phyloP scores from a whole-genome alignment of 1,140 invertebrate genomes.

The Scaptomyza graminum region DNA sequence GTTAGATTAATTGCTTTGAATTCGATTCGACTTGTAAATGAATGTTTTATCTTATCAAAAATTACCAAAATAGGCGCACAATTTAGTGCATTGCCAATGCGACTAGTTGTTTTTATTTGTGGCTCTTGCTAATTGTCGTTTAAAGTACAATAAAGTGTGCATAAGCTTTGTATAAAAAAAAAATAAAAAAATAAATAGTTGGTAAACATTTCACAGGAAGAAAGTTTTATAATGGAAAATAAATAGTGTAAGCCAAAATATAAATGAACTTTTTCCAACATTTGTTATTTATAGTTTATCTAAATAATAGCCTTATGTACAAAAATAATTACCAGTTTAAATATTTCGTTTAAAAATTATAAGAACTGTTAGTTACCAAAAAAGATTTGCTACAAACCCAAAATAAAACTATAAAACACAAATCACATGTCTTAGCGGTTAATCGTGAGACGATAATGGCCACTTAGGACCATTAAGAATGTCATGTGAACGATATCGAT shows the following conservation, averaged over 20 bases:
- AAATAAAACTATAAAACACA: conserved; percentile 4
- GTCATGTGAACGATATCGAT: conserved; percentile 33
- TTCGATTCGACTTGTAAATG: neutral
- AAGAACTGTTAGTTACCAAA: too few relatives aligned
- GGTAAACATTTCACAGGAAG: too few relatives aligned
- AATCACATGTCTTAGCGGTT: conserved; percentile 49
- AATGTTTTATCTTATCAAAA: conserved; percentile 17
- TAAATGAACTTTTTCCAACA: too few relatives aligned
- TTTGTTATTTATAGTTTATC: neutral
- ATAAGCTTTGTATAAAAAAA: neutral
- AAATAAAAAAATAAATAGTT: conserved; percentile 1
- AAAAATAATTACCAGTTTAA: neutral
- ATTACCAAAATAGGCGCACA: neutral
- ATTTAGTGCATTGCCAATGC: neutral
- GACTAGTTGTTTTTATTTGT: conserved; percentile 7
- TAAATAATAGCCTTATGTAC: neutral
- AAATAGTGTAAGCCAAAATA: too few relatives aligned
- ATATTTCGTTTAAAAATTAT: neutral
- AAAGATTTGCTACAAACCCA: neutral
- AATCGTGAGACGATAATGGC: conserved; percentile 40
- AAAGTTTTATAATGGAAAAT: too few relatives aligned
- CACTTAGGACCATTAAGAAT: conserved; percentile 35
- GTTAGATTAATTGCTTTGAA: conserved; percentile 3
- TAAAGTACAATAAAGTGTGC: conserved; percentile 1
- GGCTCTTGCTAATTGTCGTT: neutral